phyloP scores from a whole-genome alignment of 1,140 invertebrate species.

The Orius insidiosus region DNA sequence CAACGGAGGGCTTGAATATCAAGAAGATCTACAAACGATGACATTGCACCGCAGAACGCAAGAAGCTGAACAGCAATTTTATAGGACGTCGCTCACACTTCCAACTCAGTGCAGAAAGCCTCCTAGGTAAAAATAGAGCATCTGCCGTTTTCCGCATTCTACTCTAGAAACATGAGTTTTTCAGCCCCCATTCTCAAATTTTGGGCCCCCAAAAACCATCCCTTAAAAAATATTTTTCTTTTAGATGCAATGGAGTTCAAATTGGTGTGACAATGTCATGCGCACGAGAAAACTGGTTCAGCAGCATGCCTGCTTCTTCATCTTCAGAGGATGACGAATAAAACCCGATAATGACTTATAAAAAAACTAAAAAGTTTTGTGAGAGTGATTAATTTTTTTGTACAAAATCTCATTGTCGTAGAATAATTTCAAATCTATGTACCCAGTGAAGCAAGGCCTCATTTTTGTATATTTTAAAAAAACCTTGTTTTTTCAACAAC shows the following conservation, averaged over 20 bases:
- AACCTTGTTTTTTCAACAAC: too few species aligned
- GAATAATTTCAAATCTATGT: too few species aligned
- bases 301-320: constrained; percentile 39
- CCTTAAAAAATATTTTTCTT: not conserved
- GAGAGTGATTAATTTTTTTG: too few species aligned
- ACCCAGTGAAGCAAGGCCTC: too few species aligned
- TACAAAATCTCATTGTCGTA: too few species aligned
- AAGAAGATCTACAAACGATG: constrained; percentile 48
- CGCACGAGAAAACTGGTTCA: constrained; percentile 45
- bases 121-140: constrained; percentile 1
- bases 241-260: constrained; percentile 11
- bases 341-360: not conserved
- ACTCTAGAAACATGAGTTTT: too few species aligned
- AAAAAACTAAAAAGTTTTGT: too few species aligned
- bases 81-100: constrained; percentile 46
- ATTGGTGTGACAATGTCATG: constrained; percentile 22
- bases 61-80: constrained; percentile 27
- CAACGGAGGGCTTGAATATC: constrained; percentile 42
- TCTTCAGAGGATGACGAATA: constrained; percentile 30
- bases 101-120: constrained; percentile 44
- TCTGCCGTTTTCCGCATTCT: not conserved
- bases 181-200: too few species aligned
- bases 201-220: too few species aligned
- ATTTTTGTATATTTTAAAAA: too few species aligned
- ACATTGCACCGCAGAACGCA: constrained; percentile 40